Evolutionary conservation across 2,797 vertebrate genomes (phyloP).

Genomic region (Chaetodon trifasciatus): DNA sequence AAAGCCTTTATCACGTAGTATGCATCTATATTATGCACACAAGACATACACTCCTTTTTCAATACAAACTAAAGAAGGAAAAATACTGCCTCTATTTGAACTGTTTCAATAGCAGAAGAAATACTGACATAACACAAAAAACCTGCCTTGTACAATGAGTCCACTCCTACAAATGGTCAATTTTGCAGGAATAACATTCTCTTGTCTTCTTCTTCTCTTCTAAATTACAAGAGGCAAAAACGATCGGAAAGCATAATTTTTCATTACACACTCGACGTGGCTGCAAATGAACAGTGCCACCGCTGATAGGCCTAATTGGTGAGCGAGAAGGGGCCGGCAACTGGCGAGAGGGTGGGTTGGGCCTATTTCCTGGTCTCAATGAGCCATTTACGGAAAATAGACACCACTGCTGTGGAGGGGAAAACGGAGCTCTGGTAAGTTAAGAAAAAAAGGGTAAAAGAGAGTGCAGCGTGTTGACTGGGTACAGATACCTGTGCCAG

Average conservation of each 20-base stretch:
- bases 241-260: constrained; percentile 64
- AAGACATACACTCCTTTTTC: neutral
- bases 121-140: neutral
- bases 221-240: constrained; percentile 51
- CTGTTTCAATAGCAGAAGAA: neutral
- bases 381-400: constrained; percentile 64
- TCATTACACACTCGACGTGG: constrained; percentile 65
- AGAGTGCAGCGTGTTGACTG: constrained; percentile 28
- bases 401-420: constrained; percentile 19
- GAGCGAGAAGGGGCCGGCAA: constrained; percentile 53
- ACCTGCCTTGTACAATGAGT: neutral
- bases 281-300: constrained; percentile 73
- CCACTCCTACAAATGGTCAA: constrained; percentile 5
- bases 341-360: constrained; percentile 28
- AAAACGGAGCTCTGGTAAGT: constrained; percentile 25
- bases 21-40: too few species aligned
- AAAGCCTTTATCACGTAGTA: neutral
- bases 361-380: constrained; percentile 67
- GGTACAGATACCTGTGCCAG: constrained; percentile 57
- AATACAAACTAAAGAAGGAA: neutral
- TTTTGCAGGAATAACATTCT: constrained; percentile 2
- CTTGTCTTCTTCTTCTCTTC: constrained; percentile 29
- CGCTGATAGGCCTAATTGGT: constrained; percentile 70
- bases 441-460: constrained; percentile 8
- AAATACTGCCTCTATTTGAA: neutral